Conservation (phyloP, 2,797 vertebrate species). For the Acipenser ruthenus region DNA sequence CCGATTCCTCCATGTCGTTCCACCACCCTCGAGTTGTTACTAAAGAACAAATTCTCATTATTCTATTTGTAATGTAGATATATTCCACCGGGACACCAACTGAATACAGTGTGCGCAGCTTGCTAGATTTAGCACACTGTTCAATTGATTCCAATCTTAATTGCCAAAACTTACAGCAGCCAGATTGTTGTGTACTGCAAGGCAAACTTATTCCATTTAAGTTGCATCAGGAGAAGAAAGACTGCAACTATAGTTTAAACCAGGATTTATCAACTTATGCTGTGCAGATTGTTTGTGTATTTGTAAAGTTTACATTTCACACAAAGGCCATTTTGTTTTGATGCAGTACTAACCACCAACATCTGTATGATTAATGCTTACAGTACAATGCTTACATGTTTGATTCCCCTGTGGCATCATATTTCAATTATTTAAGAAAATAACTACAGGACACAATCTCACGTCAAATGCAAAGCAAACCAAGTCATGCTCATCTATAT, state of each 20-base stretch:
- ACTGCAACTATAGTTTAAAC: conserved; percentile 1
- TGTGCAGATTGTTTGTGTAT: too few relatives aligned
- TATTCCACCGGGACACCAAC: not conserved
- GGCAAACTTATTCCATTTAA: conserved; percentile 1
- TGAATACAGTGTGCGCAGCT: not conserved
- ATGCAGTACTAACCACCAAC: too few relatives aligned
- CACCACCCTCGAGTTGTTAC: conserved; percentile 1
- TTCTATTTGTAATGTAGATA: conserved; percentile 12
- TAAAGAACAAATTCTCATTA: not conserved
- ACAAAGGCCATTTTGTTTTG: too few relatives aligned
- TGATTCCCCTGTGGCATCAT: too few relatives aligned
- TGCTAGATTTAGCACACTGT: conserved; percentile 12
- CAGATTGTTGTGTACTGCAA: not conserved
- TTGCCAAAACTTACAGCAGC: conserved; percentile 20
- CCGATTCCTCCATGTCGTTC: conserved; percentile 9
- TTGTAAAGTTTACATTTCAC: too few relatives aligned
- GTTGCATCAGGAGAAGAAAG: conserved; percentile 36
- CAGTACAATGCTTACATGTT: too few relatives aligned
- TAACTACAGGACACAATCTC: too few relatives aligned
- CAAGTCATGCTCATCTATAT: too few relatives aligned
- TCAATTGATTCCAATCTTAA: conserved; percentile 18
- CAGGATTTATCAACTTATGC: too few relatives aligned
- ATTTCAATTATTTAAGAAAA: too few relatives aligned
- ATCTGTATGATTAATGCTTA: too few relatives aligned
- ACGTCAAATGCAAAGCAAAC: too few relatives aligned